Conservation (phyloP, 2,797 vertebrate genomes). For the Echiichthys vipera region DNA sequence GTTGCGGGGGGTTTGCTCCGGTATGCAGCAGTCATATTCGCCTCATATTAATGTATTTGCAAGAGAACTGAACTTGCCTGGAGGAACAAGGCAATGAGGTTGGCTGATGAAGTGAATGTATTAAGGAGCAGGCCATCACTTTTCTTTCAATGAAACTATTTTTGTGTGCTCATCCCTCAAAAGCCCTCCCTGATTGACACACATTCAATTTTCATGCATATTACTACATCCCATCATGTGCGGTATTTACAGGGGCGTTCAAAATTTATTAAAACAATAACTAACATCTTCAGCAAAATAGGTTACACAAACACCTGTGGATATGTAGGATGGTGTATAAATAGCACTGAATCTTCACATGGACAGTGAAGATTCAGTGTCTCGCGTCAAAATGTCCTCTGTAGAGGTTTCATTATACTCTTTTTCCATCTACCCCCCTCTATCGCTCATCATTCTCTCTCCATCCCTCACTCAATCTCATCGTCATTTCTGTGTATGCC, state of each 20-base stretch:
- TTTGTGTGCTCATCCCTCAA: constrained; percentile 49
- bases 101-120: constrained; percentile 74
- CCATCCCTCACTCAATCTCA: constrained; percentile 57
- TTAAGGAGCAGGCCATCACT: constrained; percentile 53
- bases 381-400: constrained; percentile 58
- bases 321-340: constrained; percentile 39
- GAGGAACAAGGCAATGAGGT: constrained; percentile 63
- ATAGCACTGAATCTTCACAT: constrained; percentile 16
- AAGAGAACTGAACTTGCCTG: constrained; percentile 63
- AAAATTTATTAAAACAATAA: constrained; percentile 46
- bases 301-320: constrained; percentile 53
- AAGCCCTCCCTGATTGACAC: constrained; percentile 51
- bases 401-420: constrained; percentile 72
- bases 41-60: constrained; percentile 79
- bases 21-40: constrained; percentile 75
- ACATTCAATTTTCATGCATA: constrained; percentile 35
- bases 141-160: constrained; percentile 49
- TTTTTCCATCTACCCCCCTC: constrained; percentile 63
- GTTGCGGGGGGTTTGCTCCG: constrained; percentile 33
- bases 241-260: not conserved
- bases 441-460: constrained; percentile 61
- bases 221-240: constrained; percentile 36
- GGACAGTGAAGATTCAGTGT: constrained; percentile 41
- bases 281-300: constrained; percentile 1
- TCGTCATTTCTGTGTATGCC: constrained; percentile 71